These are phyloP conservation scores for Dendrophyllia cribrosa DNA, from an alignment of 64 coral and sea anemone species.

Conservation along the genomic window DNA sequence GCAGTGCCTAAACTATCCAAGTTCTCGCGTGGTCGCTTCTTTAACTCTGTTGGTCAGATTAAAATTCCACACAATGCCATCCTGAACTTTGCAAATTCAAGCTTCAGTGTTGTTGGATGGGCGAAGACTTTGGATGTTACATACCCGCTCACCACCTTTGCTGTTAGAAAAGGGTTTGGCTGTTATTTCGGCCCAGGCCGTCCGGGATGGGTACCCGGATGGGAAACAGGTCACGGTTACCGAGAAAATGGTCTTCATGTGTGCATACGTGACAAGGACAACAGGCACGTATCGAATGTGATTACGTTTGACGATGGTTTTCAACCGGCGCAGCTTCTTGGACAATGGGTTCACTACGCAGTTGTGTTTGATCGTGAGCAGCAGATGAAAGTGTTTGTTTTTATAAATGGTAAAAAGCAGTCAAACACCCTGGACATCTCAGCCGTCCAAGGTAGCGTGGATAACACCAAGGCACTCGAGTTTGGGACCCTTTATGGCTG, in stretches of 20 bases:
- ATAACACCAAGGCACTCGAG: slow-evolving; percentile 56
- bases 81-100: slow-evolving; percentile 59
- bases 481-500: slow-evolving; percentile 64
- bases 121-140: slow-evolving; percentile 53
- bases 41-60: slow-evolving; percentile 9
- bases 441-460: slow-evolving; percentile 48
- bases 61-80: slow-evolving; percentile 26
- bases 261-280: slow-evolving; percentile 73
- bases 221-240: slow-evolving; percentile 75
- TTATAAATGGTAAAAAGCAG: slow-evolving; percentile 60
- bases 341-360: slow-evolving; percentile 54
- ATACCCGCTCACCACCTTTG: slow-evolving; percentile 71
- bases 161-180: slow-evolving; percentile 69
- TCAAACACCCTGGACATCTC: slow-evolving; percentile 42
- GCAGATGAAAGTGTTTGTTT: slow-evolving; percentile 31
- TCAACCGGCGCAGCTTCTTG: slow-evolving; percentile 36
- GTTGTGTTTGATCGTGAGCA: slow-evolving; percentile 45
- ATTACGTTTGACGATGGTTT: slow-evolving; percentile 46
- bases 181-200: slow-evolving; percentile 57
- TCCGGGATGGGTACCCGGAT: slow-evolving; percentile 61
- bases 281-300: background rate
- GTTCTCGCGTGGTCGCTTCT: slow-evolving; percentile 68
- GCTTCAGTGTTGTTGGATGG: slow-evolving; percentile 73
- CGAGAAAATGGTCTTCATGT: slow-evolving; percentile 43
- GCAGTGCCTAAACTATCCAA: slow-evolving; percentile 24